Base-by-base conservation (phyloP, 2,888 invertebrate genomes). In the Troides aeacus region DNA sequence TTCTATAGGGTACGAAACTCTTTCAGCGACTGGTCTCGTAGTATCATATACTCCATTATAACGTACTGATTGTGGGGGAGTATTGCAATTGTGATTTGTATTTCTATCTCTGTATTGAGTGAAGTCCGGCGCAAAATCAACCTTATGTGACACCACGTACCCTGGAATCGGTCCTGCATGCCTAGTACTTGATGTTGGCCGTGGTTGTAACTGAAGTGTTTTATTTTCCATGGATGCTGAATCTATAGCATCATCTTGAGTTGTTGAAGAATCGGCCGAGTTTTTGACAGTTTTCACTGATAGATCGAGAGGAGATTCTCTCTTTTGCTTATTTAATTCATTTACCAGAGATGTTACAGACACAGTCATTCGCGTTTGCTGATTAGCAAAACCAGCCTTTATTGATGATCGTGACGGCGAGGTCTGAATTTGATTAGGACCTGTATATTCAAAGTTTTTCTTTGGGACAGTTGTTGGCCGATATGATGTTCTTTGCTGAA, bases 271-370 rank as follows among this genome's bases (percentile, higher is more conserved):
- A 86, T 97, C 97, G 0, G 97, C 97, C 5, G 97, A 96, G 65
- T 97, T 97, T 82, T 97, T 95, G 0, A 97, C 95, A 1, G 97
- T 97, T 85, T 97, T 97, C 62, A 97, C 97, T 0, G 97, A 97
- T 66, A 98, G 92, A 88, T 98, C 98, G 71, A 98, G 88, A 0
- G 97, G 97, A 15, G 97, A 97, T 84, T 96, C 96, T 56, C 95
- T 93, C 81, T 95, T 96, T 72, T 91, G 91, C 80, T 92, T 87
- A 76, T 90, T 92, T 86, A 90, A 88, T 87, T 93, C 85, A 79
- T 92, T 88, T 12, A 93, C 92, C 63, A 93, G 73, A 57, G 90
- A 82, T 5, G 93, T 92, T 18, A 93, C 93, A 50, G 93, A 92
- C 18, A 93, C 93, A 1, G 93, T 93, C 88, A 89, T 86, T 56